Evolutionary conservation across 2,797 vertebrate genomes (phyloP).

Genomic region (Crax fasciolata): DNA sequence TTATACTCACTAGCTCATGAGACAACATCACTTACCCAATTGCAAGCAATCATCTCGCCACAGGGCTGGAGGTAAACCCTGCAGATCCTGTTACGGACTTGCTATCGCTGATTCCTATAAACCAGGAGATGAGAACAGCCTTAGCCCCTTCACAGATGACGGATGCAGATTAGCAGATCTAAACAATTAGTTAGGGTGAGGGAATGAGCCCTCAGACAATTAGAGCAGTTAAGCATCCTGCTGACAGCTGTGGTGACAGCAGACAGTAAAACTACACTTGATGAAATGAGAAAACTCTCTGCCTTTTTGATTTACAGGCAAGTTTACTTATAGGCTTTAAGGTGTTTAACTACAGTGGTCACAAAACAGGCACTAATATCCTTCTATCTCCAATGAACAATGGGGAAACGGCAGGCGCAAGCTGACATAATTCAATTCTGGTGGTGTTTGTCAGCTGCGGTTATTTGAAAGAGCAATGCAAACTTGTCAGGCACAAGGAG

Average conservation of each 20-base stretch:
- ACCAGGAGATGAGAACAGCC: constrained; percentile 66
- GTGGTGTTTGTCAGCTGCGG: background rate
- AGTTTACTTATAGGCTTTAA: constrained; percentile 65
- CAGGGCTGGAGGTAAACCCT: constrained; percentile 8
- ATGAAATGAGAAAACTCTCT: constrained; percentile 75
- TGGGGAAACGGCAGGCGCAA: background rate
- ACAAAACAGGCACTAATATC: constrained; percentile 9
- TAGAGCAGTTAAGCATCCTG: constrained; percentile 79
- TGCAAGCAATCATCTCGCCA: background rate
- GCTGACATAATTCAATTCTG: background rate
- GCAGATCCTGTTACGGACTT: constrained; percentile 30
- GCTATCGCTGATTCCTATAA: constrained; percentile 68
- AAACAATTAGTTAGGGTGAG: constrained; percentile 84
- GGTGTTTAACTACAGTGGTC: constrained; percentile 66
- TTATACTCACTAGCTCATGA: background rate
- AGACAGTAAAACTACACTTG: constrained; percentile 75
- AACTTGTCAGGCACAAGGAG: background rate
- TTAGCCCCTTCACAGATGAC: constrained; percentile 74
- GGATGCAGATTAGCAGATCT: constrained; percentile 80
- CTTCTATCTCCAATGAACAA: background rate
- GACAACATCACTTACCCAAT: background rate
- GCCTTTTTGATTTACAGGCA: constrained; percentile 78
- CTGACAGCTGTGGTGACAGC: constrained; percentile 85
- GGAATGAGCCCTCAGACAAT: constrained; percentile 80
- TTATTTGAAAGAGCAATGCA: background rate